Evolutionary conservation across 2,113 vertebrate genomes (phyloP).

Genomic region (Hypomesus transpacificus): DNA sequence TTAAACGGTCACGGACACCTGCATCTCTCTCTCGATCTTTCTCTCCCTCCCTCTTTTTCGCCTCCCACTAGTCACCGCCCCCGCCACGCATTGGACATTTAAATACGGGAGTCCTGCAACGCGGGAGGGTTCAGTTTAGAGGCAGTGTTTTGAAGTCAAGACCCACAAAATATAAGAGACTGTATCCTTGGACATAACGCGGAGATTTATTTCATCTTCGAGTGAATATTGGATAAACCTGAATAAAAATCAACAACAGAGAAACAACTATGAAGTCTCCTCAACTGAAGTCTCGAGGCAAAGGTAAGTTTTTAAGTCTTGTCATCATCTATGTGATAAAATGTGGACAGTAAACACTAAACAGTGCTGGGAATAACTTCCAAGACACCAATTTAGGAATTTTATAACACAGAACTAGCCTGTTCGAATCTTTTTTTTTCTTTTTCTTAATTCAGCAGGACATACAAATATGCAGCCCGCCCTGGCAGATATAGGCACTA

Average conservation of each 20-base stretch:
- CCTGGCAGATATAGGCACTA: too few species aligned
- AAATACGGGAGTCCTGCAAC: conserved; percentile 45
- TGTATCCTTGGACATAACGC: background rate
- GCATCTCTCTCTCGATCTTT: background rate
- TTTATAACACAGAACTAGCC: too few species aligned
- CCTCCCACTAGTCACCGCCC: conserved; percentile 50
- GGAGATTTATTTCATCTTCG: background rate
- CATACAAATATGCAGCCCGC: background rate
- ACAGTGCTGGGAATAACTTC: conserved; percentile 3
- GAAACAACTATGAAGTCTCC: conserved; percentile 69
- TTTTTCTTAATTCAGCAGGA: background rate
- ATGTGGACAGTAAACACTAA: background rate
- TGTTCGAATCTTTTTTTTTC: too few species aligned
- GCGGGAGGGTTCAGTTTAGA: conserved; percentile 3
- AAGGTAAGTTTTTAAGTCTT: conserved; percentile 25
- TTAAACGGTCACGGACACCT: conserved; percentile 28
- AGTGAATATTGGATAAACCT: conserved; percentile 19
- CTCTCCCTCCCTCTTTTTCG: background rate
- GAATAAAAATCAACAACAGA: background rate
- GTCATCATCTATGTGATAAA: background rate
- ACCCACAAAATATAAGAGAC: conserved; percentile 7
- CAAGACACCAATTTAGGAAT: too few species aligned
- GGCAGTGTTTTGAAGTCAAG: background rate
- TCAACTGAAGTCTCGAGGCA: conserved; percentile 61
- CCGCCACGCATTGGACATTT: conserved; percentile 29